Conservation (phyloP, 2,113 vertebrate genomes). For the Athene cunicularia region DNA sequence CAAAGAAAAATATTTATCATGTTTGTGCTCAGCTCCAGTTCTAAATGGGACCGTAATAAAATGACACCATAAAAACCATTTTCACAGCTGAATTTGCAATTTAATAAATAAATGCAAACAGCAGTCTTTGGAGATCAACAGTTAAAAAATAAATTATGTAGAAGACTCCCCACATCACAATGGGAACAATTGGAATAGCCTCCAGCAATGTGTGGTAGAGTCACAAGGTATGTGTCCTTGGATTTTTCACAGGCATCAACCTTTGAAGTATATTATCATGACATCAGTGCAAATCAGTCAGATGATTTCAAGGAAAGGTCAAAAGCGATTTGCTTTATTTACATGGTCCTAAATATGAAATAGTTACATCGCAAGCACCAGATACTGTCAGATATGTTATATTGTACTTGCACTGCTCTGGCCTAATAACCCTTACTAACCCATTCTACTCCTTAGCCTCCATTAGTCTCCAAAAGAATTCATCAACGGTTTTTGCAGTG, state of each 20-base stretch:
- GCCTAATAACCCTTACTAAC: background rate
- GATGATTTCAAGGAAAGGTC: background rate
- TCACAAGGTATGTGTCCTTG: slow-evolving; percentile 28
- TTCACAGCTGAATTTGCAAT: slow-evolving; percentile 76
- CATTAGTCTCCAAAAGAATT: background rate
- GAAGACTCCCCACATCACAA: slow-evolving; percentile 55
- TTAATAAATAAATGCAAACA: slow-evolving; percentile 81
- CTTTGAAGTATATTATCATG: background rate
- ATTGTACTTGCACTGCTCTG: rapidly evolving
- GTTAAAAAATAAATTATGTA: slow-evolving; percentile 71
- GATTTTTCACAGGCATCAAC: background rate
- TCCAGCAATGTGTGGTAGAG: background rate
- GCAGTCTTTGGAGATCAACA: slow-evolving; percentile 68
- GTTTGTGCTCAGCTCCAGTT: slow-evolving; percentile 65
- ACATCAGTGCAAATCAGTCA: slow-evolving; percentile 14
- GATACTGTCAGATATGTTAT: background rate
- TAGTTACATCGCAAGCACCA: background rate
- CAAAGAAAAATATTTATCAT: slow-evolving; percentile 79
- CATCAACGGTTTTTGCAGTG: background rate
- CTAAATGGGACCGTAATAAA: slow-evolving; percentile 69
- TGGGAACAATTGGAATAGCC: slow-evolving; percentile 18
- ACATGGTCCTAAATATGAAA: background rate
- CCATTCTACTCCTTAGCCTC: background rate
- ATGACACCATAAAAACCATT: slow-evolving; percentile 72
- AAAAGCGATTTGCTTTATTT: background rate